These are phyloP conservation scores for Bembecia ichneumoniformis DNA, from an alignment of 2,888 invertebrate species.

Conservation along the genomic window DNA sequence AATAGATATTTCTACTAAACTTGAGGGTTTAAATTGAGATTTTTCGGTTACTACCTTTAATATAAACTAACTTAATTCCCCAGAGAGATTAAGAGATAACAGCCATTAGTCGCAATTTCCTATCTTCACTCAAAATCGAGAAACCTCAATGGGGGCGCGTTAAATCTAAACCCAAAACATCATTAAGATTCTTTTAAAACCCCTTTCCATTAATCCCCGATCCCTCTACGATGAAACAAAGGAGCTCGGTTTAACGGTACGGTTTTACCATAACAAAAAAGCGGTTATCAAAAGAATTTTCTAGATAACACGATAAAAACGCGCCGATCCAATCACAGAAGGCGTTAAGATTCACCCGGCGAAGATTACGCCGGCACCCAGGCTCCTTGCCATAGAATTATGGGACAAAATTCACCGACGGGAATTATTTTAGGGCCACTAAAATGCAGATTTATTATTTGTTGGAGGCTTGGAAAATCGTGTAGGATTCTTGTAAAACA, in stretches of 20 bases:
- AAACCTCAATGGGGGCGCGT: conserved; percentile 6
- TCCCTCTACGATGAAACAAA: neutral
- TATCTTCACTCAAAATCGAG: conserved; percentile 1
- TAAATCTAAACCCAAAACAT: neutral
- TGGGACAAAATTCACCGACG: conserved; percentile 42
- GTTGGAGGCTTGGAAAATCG: too few relatives aligned
- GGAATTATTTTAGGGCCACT: conserved; percentile 35
- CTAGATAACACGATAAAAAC: conserved; percentile 35
- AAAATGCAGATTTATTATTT: conserved; percentile 13
- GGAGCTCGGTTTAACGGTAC: neutral
- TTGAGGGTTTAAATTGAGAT: too few relatives aligned
- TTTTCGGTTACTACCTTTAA: too few relatives aligned
- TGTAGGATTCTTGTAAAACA: too few relatives aligned
- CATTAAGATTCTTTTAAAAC: neutral
- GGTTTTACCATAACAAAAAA: conserved; percentile 4
- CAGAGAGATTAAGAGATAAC: too few relatives aligned
- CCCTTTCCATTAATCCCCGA: neutral
- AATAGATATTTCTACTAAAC: too few relatives aligned
- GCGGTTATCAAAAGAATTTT: conserved; percentile 11
- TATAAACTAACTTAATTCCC: too few relatives aligned
- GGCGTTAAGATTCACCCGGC: conserved; percentile 44
- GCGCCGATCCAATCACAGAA: conserved; percentile 48
- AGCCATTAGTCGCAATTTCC: too few relatives aligned
- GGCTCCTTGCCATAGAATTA: conserved; percentile 37
- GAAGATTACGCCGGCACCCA: conserved; percentile 37